These are phyloP conservation scores for Folsomia candida DNA, from an alignment of 2,888 invertebrate species.

Conservation along the genomic window DNA sequence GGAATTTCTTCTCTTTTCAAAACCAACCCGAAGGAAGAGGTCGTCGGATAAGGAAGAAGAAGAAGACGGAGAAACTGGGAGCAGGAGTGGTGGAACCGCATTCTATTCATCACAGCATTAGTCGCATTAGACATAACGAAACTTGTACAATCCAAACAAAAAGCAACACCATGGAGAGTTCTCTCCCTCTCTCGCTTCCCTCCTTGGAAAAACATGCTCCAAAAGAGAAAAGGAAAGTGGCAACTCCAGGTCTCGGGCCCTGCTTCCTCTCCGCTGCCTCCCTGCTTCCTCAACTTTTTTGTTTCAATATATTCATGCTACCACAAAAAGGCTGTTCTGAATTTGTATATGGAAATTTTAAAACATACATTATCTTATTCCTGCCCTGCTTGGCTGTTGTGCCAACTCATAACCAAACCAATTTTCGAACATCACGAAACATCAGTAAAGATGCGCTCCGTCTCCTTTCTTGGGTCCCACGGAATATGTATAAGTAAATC, in stretches of 20 bases:
- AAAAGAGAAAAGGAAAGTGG: background rate
- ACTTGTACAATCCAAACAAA: background rate
- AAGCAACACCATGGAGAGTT: background rate
- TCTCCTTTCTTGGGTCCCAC: no score
- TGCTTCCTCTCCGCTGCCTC: background rate
- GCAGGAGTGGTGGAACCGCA: background rate
- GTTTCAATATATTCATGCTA: background rate
- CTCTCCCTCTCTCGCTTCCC: no score
- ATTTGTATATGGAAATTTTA: background rate
- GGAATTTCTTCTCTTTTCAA: slow-evolving; percentile 14
- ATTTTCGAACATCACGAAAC: no score
- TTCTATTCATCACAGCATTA: background rate
- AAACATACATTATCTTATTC: background rate
- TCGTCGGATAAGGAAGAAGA: background rate
- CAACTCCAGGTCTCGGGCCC: background rate
- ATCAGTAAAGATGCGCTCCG: no score
- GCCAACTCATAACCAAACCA: no score
- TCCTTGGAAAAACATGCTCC: background rate
- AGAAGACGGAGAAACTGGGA: background rate
- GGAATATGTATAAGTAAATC: no score
- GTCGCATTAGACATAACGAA: background rate
- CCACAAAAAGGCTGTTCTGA: background rate
- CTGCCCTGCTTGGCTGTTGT: background rate
- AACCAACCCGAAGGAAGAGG: background rate
- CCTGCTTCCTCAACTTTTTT: no score